These are phyloP conservation scores for Apogon talboti DNA, from an alignment of 2,797 vertebrate species.

Conservation along the genomic window DNA sequence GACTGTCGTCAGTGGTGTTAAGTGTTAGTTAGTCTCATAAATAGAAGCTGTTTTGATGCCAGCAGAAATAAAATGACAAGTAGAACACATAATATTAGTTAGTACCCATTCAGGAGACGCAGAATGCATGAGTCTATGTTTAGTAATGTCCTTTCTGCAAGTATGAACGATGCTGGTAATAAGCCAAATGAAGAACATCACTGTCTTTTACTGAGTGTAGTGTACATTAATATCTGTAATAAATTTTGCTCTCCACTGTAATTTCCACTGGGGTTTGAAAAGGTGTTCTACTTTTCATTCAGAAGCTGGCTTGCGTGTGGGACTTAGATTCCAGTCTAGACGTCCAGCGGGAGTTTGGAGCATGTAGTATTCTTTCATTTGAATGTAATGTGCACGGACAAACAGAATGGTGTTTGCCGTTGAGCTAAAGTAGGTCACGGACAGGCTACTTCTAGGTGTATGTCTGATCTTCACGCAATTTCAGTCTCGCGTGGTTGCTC, in stretches of 20 bases:
- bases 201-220: background rate
- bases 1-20: conserved; percentile 45
- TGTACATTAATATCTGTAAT: conserved; percentile 25
- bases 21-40: conserved; percentile 33
- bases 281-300: conserved; percentile 41
- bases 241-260: conserved; percentile 21
- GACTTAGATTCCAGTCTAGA: conserved; percentile 51
- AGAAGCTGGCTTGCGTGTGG: conserved; percentile 16
- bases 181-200: conserved; percentile 27
- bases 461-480: conserved; percentile 66
- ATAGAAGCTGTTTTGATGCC: conserved; percentile 28
- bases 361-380: conserved; percentile 64
- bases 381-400: conserved; percentile 77
- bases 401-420: conserved; percentile 70
- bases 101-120: conserved; percentile 11
- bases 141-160: conserved; percentile 19
- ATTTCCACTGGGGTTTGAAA: conserved; percentile 31
- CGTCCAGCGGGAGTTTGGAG: conserved; percentile 46
- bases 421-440: conserved; percentile 73
- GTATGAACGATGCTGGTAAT: conserved; percentile 11
- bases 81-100: conserved; percentile 20
- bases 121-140: conserved; percentile 16
- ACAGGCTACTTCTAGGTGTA: conserved; percentile 42
- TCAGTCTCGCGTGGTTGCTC: conserved; percentile 64
- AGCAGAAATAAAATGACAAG: conserved; percentile 26